phyloP scores from a whole-genome alignment of 2,113 vertebrate species.

The Dissostichus mawsoni region DNA sequence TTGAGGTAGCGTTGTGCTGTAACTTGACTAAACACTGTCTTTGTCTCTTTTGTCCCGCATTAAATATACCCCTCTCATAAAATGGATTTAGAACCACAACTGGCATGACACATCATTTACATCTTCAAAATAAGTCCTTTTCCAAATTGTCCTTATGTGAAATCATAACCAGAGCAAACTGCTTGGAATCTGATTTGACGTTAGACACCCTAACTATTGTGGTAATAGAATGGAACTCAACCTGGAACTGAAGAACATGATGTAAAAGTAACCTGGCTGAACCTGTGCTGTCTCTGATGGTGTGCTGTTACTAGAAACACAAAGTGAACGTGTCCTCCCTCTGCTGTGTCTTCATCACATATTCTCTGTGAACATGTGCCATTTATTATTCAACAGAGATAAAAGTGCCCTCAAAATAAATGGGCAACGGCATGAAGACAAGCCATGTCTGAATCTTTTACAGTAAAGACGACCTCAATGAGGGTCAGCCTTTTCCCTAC shows the following conservation, averaged over 20 bases:
- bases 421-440: not conserved
- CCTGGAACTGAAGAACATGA: not conserved
- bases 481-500: slow-evolving; percentile 15
- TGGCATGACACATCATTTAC: not conserved
- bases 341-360: not conserved
- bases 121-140: not conserved
- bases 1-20: too few species aligned
- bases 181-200: not conserved
- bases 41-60: too few species aligned
- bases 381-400: slow-evolving; percentile 7
- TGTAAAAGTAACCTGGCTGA: not conserved
- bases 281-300: not conserved
- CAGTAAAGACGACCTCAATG: not conserved
- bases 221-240: not conserved
- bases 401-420: not conserved
- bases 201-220: not conserved
- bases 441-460: slow-evolving; percentile 1
- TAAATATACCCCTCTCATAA: too few species aligned
- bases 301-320: not conserved
- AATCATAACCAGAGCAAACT: not conserved
- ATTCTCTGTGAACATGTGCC: not conserved
- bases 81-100: too few species aligned
- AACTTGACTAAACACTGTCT: too few species aligned
- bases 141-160: not conserved
- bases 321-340: not conserved